Evolutionary conservation across 2,797 vertebrate genomes (phyloP), one percentile per base, ranked within the genome.

Genomic region (Hydrophis major): DNA sequence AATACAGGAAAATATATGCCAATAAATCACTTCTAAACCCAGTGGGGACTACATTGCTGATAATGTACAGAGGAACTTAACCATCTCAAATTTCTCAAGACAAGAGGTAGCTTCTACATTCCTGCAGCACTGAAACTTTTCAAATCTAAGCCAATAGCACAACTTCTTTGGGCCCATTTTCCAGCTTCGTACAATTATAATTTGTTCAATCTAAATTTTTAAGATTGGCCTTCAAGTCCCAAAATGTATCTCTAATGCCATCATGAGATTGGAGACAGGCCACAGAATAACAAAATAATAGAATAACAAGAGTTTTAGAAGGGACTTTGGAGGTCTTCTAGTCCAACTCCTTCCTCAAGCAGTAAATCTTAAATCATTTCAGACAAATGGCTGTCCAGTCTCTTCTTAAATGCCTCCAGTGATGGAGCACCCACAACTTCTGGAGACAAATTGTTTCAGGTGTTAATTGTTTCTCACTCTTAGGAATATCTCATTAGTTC

Each of bases 1-100:
- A 97, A 96, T 95, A 96, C 94, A 95, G 95, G 94, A 95, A 96
- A 32, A 50, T 60, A 57, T n/a, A 96, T 90, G 92, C 59, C 91
- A 95, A 66, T 2, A 93, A 92, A 92, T 95, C 95, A 93, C 92
- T 91, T 87, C 93, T 74, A 37, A 74, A 74, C 69, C 32, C 32
- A 74, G 7, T 37, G 32, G 16, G 69, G 69, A 37, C 16, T 37
- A 37, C 6, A 0, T 74, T 32, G 32, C 14, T 74, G 69, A 74
- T 18, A 74, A 74, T 74, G 69, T 74, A 37, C 32, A 37, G 69
- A 74, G 16, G 69, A 20, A 37, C 69, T 74, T 32, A 74, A 37
- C 69, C 6, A 1, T 74, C 32, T 37, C 69, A 74, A 74, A 37
- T 74, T 37, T 37, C n/a, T 74, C n/a, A 74, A 74, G n/a, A 18